A percentile compares a stretch with the other conserved stretches of the same genome.
Conservation (phyloP, 2,113 vertebrate genomes). For the Ivindomyrus marchei region DNA sequence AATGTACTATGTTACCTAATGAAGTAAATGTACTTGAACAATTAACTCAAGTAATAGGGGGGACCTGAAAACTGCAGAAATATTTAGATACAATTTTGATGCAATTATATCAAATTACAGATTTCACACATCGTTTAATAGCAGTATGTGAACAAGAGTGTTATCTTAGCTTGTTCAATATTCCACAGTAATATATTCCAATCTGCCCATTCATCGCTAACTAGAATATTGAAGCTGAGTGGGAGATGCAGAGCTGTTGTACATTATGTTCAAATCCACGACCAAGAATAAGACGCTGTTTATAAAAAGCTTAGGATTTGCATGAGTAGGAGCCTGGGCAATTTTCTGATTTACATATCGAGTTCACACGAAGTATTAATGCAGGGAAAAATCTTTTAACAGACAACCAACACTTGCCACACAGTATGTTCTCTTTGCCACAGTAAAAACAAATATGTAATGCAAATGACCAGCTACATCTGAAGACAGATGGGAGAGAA, state of each 20-base stretch:
- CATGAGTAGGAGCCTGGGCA: not conserved
- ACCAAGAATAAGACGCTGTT: not conserved
- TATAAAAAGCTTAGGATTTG: not conserved
- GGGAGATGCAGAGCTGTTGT: slow-evolving; percentile 4
- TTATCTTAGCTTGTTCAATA: not conserved
- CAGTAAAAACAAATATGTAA: slow-evolving; percentile 17
- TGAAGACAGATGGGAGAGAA: slow-evolving; percentile 7
- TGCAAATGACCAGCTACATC: slow-evolving; percentile 5
- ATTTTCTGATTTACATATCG: slow-evolving; percentile 4
- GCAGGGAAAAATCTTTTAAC: slow-evolving; percentile 6
- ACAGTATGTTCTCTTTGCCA: not conserved
- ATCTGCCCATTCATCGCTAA: slow-evolving; percentile 1
- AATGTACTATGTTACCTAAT: not conserved
- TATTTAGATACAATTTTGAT: not conserved
- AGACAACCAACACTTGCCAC: slow-evolving; percentile 9
- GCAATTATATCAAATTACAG: not conserved
- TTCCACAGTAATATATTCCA: not conserved
- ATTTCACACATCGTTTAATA: not conserved
- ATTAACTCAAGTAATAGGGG: not conserved
- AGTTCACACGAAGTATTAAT: slow-evolving; percentile 13
- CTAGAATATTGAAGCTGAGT: not conserved
- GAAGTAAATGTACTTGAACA: not conserved
- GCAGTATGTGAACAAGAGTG: not conserved
- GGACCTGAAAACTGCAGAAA: not conserved
- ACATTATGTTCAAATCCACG: not conserved